A percentile compares a stretch with the other conserved stretches of the same genome.
phyloP scores from a whole-genome alignment of 1,140 invertebrate genomes.

The Megalonaias nervosa region DNA sequence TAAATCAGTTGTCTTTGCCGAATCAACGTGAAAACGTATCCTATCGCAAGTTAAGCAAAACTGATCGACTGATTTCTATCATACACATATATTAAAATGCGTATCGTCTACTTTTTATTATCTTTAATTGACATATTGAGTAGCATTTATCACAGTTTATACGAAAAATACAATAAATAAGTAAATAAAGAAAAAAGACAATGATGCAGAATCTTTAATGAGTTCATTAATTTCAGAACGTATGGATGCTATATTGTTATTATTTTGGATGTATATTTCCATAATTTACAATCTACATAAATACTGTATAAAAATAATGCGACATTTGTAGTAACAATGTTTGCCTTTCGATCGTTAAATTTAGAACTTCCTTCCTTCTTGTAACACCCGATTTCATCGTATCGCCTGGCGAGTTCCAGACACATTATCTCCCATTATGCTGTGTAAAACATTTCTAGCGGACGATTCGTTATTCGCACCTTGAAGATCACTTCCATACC shows the following conservation, averaged over 20 bases:
- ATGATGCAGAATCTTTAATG: neutral
- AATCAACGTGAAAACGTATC: too few relatives aligned
- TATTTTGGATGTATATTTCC: neutral
- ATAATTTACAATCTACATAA: neutral
- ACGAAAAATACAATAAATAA: too few relatives aligned
- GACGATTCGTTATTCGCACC: neutral
- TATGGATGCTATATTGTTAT: neutral
- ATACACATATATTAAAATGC: too few relatives aligned
- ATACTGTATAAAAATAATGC: neutral
- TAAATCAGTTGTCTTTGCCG: too few relatives aligned
- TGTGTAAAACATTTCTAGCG: neutral
- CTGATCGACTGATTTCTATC: too few relatives aligned
- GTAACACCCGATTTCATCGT: slow-evolving; percentile 20
- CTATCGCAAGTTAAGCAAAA: too few relatives aligned
- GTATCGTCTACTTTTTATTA: too few relatives aligned
- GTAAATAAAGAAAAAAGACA: too few relatives aligned
- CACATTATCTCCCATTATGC: neutral
- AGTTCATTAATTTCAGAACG: neutral
- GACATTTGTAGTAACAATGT: too few relatives aligned
- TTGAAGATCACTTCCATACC: neutral
- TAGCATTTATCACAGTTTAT: too few relatives aligned
- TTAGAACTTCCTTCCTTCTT: slow-evolving; percentile 12
- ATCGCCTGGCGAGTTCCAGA: slow-evolving; percentile 20
- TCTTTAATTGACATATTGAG: too few relatives aligned
- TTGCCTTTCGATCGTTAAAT: too few relatives aligned